Percentiles rank a stretch among this genome's conserved stretches.
Evolutionary conservation across 2,113 vertebrate genomes (phyloP).

Genomic region (Toxostoma redivivum): DNA sequence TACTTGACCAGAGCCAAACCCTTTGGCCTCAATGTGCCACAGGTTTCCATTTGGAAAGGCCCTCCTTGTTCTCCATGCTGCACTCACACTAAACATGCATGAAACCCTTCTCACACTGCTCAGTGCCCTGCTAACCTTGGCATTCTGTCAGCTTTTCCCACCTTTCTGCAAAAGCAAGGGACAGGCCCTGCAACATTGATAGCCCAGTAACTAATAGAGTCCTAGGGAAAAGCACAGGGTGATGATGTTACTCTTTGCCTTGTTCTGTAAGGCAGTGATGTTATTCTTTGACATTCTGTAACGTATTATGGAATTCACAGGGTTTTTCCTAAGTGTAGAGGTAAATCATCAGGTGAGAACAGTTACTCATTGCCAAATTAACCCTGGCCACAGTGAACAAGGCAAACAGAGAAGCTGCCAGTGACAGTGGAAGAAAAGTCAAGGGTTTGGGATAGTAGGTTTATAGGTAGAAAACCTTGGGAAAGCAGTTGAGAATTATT

Average conservation of each 20-base stretch:
- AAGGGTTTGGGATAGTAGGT: background rate
- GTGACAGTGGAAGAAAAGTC: background rate
- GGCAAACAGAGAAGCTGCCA: background rate
- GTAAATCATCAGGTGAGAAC: background rate
- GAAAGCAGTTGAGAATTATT: background rate
- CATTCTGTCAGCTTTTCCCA: background rate
- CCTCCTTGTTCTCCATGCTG: background rate
- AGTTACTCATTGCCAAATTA: background rate
- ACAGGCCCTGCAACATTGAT: background rate
- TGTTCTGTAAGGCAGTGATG: background rate
- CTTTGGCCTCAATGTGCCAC: fast-evolving
- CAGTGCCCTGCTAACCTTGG: background rate
- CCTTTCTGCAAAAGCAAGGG: background rate
- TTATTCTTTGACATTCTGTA: background rate
- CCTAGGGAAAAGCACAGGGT: background rate
- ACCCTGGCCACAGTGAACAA: background rate
- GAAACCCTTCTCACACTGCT: background rate
- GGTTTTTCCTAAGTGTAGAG: background rate
- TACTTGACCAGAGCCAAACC: background rate
- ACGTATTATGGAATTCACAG: fast-evolving
- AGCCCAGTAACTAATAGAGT: background rate
- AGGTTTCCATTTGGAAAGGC: background rate
- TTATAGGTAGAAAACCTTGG: background rate
- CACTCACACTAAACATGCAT: fast-evolving
- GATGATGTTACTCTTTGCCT: background rate